Conservation (phyloP, 2,113 vertebrate species). For the Eclectus roratus region DNA sequence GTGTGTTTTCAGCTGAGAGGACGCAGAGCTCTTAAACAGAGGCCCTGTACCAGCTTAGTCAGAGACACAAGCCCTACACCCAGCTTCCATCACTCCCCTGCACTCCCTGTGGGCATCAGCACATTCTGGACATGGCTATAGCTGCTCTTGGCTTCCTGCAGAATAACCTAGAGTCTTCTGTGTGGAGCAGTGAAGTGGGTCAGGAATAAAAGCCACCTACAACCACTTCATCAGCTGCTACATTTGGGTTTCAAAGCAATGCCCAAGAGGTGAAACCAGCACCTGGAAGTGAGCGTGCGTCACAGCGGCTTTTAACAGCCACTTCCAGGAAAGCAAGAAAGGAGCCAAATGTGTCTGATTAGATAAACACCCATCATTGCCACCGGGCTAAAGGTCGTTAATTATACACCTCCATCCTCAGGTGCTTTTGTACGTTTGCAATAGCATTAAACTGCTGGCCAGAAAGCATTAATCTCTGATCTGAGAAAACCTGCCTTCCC, state of each 20-base stretch:
- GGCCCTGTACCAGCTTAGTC: not conserved
- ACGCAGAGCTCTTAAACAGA: not conserved
- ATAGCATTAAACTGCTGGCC: not conserved
- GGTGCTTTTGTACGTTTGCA: constrained; percentile 9
- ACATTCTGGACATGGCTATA: fast-evolving
- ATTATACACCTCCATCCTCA: constrained; percentile 33
- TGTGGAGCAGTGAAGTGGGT: not conserved
- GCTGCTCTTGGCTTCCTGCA: not conserved
- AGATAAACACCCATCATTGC: constrained; percentile 10
- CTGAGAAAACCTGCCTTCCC: not conserved
- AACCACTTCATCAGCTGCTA: not conserved
- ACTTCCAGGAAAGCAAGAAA: constrained; percentile 26
- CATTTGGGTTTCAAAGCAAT: not conserved
- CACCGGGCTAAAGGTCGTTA: not conserved
- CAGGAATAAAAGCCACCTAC: not conserved
- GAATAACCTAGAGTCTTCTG: not conserved
- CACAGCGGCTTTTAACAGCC: not conserved
- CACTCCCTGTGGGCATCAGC: fast-evolving
- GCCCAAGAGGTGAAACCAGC: not conserved
- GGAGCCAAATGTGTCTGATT: not conserved
- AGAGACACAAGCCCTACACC: not conserved
- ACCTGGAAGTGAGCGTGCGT: not conserved
- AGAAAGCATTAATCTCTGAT: not conserved
- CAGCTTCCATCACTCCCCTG: not conserved
- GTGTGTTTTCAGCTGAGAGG: not conserved